phyloP scores from a whole-genome alignment of 2,888 invertebrate species.

The Orthosia gracilis region DNA sequence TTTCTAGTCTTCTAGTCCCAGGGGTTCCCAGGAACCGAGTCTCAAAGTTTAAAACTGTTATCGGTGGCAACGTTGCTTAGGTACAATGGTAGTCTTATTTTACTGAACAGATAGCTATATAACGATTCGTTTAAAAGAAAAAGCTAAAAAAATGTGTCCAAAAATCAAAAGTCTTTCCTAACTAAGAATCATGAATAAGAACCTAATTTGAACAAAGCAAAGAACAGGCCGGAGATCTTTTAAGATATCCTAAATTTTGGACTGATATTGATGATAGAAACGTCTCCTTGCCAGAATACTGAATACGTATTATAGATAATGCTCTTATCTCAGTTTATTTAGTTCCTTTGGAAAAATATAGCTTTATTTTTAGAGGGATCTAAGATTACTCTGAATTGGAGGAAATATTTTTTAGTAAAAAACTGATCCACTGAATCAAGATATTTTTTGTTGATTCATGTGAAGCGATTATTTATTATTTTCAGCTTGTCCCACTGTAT shows the following conservation, averaged over 20 bases:
- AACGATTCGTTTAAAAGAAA: too few species aligned
- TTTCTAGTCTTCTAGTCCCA: too few species aligned
- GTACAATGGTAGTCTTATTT: background rate
- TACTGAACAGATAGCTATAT: too few species aligned
- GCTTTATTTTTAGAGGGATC: background rate
- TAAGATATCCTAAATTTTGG: slow-evolving; percentile 22
- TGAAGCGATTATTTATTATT: too few species aligned
- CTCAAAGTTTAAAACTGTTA: too few species aligned
- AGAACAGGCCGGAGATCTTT: background rate
- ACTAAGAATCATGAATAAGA: background rate
- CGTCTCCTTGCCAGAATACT: background rate
- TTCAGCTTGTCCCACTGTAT: too few species aligned
- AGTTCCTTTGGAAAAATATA: slow-evolving; percentile 2
- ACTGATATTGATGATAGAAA: slow-evolving; percentile 15
- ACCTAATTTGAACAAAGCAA: slow-evolving; percentile 9
- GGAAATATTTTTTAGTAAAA: background rate
- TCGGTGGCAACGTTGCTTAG: too few species aligned
- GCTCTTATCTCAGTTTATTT: slow-evolving; percentile 16
- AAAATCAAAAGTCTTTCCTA: background rate
- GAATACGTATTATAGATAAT: slow-evolving; percentile 5
- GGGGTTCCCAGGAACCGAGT: too few species aligned
- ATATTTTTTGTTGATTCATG: too few species aligned
- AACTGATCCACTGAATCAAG: background rate
- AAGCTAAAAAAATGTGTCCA: background rate
- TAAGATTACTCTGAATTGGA: slow-evolving; percentile 1